Evolutionary conservation across 1,140 invertebrate genomes (phyloP).

Genomic region (Homalodisca vitripennis): DNA sequence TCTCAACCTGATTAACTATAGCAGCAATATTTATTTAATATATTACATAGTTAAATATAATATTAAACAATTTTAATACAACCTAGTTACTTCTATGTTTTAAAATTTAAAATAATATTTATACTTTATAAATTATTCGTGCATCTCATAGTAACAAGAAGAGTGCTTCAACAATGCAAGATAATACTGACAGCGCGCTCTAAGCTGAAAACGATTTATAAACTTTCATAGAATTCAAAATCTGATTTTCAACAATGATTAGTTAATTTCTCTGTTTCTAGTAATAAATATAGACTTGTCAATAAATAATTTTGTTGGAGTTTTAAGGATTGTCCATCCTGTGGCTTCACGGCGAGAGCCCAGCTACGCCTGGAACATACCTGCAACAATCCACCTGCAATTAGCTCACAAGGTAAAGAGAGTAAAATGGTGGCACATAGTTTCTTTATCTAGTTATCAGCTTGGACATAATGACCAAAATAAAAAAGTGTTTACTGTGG

Average conservation of each 20-base stretch:
- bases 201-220: conserved; percentile 24
- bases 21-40: conserved; percentile 20
- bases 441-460: background rate
- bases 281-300: conserved; percentile 20
- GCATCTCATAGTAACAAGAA: conserved; percentile 24
- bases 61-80: conserved; percentile 26
- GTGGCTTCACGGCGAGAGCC: background rate
- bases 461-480: background rate
- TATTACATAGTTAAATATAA: conserved; percentile 21
- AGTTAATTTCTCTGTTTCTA: conserved; percentile 10
- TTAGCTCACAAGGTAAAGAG: too few species aligned
- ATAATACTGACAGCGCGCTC: conserved; percentile 23
- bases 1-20: background rate
- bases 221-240: conserved; percentile 19
- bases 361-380: conserved; percentile 7
- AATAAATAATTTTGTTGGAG: conserved; percentile 23
- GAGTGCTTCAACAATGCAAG: conserved; percentile 12
- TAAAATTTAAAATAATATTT: conserved; percentile 4
- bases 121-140: conserved; percentile 10
- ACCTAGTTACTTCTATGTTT: conserved; percentile 21
- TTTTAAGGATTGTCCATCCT: conserved; percentile 14
- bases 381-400: conserved; percentile 2
- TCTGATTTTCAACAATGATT: background rate
- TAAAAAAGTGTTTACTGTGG: background rate
- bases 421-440: background rate